These are phyloP conservation scores for Alectoris magna DNA, from an alignment of 2,797 vertebrate species.

Conservation along the genomic window DNA sequence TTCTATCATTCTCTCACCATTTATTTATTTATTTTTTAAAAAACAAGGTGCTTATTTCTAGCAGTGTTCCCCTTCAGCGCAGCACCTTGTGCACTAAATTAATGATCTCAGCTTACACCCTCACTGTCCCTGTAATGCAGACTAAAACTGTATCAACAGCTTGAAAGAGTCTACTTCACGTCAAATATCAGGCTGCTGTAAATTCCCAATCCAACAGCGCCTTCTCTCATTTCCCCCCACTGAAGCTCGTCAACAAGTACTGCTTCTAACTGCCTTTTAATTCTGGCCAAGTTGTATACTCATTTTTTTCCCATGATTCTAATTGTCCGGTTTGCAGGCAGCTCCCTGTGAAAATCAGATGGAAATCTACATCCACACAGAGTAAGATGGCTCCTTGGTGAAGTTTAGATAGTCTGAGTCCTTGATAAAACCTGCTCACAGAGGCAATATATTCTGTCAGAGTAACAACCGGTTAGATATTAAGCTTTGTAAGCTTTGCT, in stretches of 20 bases:
- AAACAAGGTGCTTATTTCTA: neutral
- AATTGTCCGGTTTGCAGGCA: neutral
- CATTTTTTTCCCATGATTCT: neutral
- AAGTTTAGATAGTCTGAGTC: neutral
- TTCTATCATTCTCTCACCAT: neutral
- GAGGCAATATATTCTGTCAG: neutral
- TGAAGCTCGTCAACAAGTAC: neutral
- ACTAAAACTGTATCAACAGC: neutral
- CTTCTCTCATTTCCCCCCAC: neutral
- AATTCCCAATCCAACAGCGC: neutral
- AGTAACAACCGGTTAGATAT: neutral
- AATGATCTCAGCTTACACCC: neutral
- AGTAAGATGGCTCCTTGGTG: neutral
- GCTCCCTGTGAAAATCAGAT: neutral
- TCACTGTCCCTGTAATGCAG: neutral
- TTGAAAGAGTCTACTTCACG: neutral
- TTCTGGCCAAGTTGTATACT: neutral
- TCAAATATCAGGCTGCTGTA: neutral
- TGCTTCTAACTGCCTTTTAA: neutral
- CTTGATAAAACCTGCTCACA: neutral
- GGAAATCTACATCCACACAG: neutral
- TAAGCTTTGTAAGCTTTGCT: neutral
- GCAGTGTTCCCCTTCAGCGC: neutral
- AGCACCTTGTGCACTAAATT: rapidly evolving
- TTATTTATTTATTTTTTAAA: neutral